These are phyloP conservation scores for Phyllotreta cruciferae DNA, from an alignment of 2,888 invertebrate genomes.

Conservation along the genomic window DNA sequence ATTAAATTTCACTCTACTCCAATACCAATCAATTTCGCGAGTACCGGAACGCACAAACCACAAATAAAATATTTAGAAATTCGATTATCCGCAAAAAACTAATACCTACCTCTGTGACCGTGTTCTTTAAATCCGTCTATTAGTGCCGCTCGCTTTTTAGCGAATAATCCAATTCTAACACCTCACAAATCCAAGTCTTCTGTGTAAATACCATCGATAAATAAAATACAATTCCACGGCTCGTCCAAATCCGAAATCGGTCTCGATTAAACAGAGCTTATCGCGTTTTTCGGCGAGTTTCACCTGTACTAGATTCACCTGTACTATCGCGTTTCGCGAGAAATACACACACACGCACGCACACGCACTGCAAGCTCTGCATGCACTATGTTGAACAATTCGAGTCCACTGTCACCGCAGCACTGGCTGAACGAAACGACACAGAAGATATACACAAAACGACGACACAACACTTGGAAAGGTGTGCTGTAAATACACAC, in stretches of 20 bases:
- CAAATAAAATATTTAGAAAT: no score
- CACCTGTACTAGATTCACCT: conserved; percentile 30
- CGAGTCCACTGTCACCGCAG: conserved; percentile 20
- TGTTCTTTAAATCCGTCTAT: no score
- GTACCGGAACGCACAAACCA: no score
- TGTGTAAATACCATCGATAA: neutral
- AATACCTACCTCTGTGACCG: no score
- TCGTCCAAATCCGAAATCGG: neutral
- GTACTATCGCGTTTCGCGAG: conserved; percentile 17
- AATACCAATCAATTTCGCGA: no score
- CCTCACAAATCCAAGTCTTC: neutral
- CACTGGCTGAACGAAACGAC: conserved; percentile 15
- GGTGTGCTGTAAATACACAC: conserved; percentile 14
- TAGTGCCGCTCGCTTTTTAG: no score
- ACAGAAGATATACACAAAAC: conserved; percentile 27
- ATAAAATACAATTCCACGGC: neutral
- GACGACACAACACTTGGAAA: conserved; percentile 24
- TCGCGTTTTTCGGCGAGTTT: conserved; percentile 25
- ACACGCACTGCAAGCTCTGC: no score
- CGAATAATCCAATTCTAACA: no score
- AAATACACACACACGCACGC: neutral
- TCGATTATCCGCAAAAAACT: no score
- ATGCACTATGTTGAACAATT: no score
- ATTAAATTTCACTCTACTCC: no score
- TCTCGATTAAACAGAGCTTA: conserved; percentile 25